Conservation (phyloP, 2,797 vertebrate species). For the Sparidentex hasta region DNA sequence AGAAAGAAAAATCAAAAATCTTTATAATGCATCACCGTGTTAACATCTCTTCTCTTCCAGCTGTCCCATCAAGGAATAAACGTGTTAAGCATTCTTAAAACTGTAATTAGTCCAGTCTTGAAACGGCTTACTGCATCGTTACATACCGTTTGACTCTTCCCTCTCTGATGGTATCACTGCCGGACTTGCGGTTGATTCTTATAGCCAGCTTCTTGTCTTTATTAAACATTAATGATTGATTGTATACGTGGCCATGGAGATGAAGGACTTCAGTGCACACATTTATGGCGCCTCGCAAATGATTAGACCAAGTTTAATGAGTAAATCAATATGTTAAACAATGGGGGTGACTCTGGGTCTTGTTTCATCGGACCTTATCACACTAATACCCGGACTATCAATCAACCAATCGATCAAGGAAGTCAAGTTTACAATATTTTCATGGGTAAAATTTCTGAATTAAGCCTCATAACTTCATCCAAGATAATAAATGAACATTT, state of each 20-base stretch:
- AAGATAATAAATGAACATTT: too few species aligned
- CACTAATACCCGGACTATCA: not conserved
- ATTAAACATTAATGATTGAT: slow-evolving; percentile 78
- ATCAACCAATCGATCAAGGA: not conserved
- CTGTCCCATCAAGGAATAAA: not conserved
- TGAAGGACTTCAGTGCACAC: slow-evolving; percentile 72
- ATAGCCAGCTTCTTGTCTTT: slow-evolving; percentile 58
- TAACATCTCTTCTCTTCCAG: not conserved
- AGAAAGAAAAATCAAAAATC: slow-evolving; percentile 27
- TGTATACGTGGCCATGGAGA: slow-evolving; percentile 76
- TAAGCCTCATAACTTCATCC: not conserved
- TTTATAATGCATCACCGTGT: slow-evolving; percentile 5
- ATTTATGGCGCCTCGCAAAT: slow-evolving; percentile 63
- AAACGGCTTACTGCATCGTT: slow-evolving; percentile 30
- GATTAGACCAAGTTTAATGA: slow-evolving; percentile 50
- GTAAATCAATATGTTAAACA: slow-evolving; percentile 30
- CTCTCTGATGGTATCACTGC: slow-evolving; percentile 58
- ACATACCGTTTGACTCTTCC: slow-evolving; percentile 24
- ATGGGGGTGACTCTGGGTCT: not conserved
- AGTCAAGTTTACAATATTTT: not conserved
- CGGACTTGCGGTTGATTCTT: slow-evolving; percentile 46
- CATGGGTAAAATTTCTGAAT: not conserved
- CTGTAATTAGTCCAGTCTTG: slow-evolving; percentile 25
- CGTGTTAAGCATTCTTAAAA: not conserved
- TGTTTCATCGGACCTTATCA: slow-evolving; percentile 16